These are phyloP conservation scores for Indri indri DNA, from an alignment of 2,113 vertebrate genomes.

Conservation along the genomic window DNA sequence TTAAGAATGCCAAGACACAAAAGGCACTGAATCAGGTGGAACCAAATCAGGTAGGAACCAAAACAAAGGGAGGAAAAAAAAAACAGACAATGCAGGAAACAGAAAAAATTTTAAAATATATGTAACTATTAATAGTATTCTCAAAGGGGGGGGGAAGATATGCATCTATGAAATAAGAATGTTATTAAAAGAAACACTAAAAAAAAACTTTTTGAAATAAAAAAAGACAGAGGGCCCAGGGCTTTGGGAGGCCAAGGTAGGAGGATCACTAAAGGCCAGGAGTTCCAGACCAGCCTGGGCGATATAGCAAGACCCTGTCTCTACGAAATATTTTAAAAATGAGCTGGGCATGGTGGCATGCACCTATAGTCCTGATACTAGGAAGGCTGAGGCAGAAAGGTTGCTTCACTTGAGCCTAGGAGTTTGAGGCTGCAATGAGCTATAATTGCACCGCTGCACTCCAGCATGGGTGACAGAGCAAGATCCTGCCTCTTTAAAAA, in stretches of 20 bases:
- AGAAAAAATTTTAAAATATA: neutral
- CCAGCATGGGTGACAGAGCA: neutral
- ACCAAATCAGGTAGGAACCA: neutral
- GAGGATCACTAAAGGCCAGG: neutral
- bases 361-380: neutral
- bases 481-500: neutral
- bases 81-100: neutral
- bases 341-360: neutral
- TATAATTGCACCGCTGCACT: neutral
- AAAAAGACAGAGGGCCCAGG: neutral
- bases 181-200: neutral
- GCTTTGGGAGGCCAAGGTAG: neutral
- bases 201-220: neutral
- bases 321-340: neutral
- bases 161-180: neutral
- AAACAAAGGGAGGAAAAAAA: neutral
- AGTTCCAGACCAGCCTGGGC: neutral
- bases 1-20: neutral
- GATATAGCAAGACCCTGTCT: neutral
- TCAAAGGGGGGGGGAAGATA: neutral
- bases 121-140: neutral
- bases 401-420: neutral
- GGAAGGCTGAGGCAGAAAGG: neutral
- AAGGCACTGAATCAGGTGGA: neutral
- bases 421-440: neutral